Evolutionary conservation across 1,140 invertebrate genomes (phyloP).

Genomic region (Chironomus tepperi): DNA sequence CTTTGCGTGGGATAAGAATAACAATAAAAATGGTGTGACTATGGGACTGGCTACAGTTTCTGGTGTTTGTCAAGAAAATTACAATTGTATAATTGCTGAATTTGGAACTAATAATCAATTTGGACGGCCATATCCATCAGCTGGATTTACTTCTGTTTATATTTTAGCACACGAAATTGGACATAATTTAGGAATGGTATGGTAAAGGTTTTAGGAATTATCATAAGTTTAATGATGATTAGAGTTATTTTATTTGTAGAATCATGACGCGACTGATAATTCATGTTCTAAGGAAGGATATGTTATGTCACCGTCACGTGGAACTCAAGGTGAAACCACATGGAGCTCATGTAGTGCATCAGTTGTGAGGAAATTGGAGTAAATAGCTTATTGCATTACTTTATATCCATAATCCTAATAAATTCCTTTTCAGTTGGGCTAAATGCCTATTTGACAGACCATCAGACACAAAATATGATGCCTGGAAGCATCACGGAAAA

Average conservation of each 20-base stretch:
- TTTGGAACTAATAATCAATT: constrained; percentile 59
- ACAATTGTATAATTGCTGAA: constrained; percentile 68
- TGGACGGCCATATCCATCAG: constrained; percentile 60
- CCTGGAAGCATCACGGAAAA: constrained; percentile 47
- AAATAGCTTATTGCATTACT: constrained; percentile 26
- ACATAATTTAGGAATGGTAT: constrained; percentile 55
- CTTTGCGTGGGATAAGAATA: constrained; percentile 53
- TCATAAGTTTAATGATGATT: background rate
- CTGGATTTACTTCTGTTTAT: constrained; percentile 69
- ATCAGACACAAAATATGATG: constrained; percentile 42
- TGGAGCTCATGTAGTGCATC: constrained; percentile 65
- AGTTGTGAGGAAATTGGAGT: constrained; percentile 44
- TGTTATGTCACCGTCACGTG: constrained; percentile 73
- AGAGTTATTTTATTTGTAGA: constrained; percentile 35
- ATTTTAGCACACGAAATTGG: constrained; percentile 75
- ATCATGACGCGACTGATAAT: constrained; percentile 64
- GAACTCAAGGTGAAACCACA: constrained; percentile 60
- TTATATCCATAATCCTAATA: background rate
- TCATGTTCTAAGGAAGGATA: constrained; percentile 62
- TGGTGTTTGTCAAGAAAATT: constrained; percentile 60
- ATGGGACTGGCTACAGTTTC: constrained; percentile 69
- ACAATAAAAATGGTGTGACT: constrained; percentile 55
- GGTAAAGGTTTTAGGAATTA: constrained; percentile 9
- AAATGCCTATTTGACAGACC: constrained; percentile 52
- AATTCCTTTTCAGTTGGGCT: constrained; percentile 44